Percentiles rank a stretch among this genome's conserved stretches.
Evolutionary conservation across 2,888 invertebrate genomes (phyloP).

Genomic region (Hedya salicella): DNA sequence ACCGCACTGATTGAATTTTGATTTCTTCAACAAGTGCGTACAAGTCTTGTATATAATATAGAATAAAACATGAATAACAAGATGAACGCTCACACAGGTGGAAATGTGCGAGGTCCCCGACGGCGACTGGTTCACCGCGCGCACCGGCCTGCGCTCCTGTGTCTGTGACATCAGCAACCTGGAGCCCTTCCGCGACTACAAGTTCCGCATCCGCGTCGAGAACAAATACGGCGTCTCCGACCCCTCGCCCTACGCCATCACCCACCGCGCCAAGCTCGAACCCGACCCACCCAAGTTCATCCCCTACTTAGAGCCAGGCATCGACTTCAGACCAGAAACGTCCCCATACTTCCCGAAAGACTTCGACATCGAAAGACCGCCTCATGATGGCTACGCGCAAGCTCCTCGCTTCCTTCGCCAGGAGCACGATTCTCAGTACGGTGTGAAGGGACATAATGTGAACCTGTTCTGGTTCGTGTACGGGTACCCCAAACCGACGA

Average conservation of each 20-base stretch:
- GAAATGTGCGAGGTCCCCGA: conserved; percentile 97
- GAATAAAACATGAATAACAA: background rate
- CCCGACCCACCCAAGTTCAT: conserved; percentile 92
- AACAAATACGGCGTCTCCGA: conserved; percentile 98
- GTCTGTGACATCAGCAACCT: conserved; percentile 95
- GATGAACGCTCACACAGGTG: conserved; percentile 66
- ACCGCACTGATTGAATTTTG: too few relatives aligned
- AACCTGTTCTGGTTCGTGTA: conserved; percentile 97
- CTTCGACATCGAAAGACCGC: conserved; percentile 95
- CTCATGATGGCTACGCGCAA: conserved; percentile 93
- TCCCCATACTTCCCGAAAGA: conserved; percentile 96
- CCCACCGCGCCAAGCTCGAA: conserved; percentile 91
- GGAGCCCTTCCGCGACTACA: conserved; percentile 97
- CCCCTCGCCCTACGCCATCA: conserved; percentile 95
- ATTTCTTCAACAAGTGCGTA: too few relatives aligned
- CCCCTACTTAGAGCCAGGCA: conserved; percentile 91
- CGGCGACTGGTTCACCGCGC: conserved; percentile 96
- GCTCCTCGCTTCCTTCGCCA: conserved; percentile 94
- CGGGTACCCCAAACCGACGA: conserved; percentile 97
- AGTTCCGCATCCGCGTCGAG: conserved; percentile 97
- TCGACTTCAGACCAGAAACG: conserved; percentile 93
- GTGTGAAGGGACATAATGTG: conserved; percentile 95
- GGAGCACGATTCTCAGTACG: conserved; percentile 95
- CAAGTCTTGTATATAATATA: too few relatives aligned
- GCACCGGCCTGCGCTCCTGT: conserved; percentile 94